Evolutionary conservation across 2,113 vertebrate genomes (phyloP).

Genomic region (Monopterus albus): DNA sequence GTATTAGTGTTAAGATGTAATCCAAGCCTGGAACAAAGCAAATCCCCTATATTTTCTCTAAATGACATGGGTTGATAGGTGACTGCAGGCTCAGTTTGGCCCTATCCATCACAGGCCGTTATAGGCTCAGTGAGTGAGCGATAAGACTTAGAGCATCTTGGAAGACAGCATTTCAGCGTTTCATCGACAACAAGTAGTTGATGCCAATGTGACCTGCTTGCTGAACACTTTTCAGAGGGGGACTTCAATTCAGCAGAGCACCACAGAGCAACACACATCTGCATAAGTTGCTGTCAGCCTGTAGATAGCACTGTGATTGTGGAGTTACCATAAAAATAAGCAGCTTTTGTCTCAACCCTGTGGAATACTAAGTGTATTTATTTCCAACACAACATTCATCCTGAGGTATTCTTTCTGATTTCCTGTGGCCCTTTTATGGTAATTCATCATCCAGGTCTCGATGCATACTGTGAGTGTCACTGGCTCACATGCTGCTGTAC

Average conservation of each 20-base stretch:
- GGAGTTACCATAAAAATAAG: constrained; percentile 72
- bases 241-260: constrained; percentile 60
- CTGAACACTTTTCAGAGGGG: constrained; percentile 61
- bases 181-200: constrained; percentile 59
- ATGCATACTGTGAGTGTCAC: constrained; percentile 33
- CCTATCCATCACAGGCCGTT: constrained; percentile 56
- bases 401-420: constrained; percentile 28
- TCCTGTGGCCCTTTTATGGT: constrained; percentile 26
- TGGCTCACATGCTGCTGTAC: constrained; percentile 20
- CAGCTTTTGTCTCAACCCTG: constrained; percentile 57
- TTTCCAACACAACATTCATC: constrained; percentile 62
- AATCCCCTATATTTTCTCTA: constrained; percentile 41
- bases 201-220: constrained; percentile 75
- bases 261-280: constrained; percentile 69
- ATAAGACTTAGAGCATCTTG: constrained; percentile 49
- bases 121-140: constrained; percentile 50
- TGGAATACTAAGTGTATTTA: constrained; percentile 71
- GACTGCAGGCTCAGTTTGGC: constrained; percentile 51
- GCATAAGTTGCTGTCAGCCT: constrained; percentile 78
- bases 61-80: constrained; percentile 27
- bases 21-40: constrained; percentile 14
- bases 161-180: constrained; percentile 55
- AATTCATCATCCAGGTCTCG: constrained; percentile 68
- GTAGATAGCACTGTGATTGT: constrained; percentile 65
- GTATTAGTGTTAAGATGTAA: constrained; percentile 29